Base-by-base conservation (phyloP, 2,113 vertebrate species). In the Sturnira hondurensis region DNA sequence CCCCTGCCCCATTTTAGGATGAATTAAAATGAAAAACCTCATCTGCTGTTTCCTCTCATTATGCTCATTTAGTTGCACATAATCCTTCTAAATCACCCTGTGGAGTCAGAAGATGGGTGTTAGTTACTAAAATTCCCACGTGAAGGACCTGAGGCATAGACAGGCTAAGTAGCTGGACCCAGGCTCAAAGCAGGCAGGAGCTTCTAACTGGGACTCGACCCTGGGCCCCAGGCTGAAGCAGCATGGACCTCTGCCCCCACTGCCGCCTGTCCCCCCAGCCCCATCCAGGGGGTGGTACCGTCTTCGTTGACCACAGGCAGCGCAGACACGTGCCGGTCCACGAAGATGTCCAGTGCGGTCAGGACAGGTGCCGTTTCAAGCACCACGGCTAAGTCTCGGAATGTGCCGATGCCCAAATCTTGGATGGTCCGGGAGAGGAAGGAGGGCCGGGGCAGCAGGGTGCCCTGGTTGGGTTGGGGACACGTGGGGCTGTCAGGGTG, bases 341-440 rank as follows among this genome's bases (percentile, higher is more conserved):
- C 99, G 3, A 99, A 99, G 94, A 99, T 98, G 65, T 99, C 99
- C 91, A 99, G 98, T 0, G 99, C 99, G 0, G 98, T 96, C 26
- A 99, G 98, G 92, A 99, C 3, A 0, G 99, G 98, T 0, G 99
- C 99, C 0, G 98, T 99, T 65, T 99, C 99, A 12, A 97, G 98
- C 24, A 99, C 98, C 0, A 99, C 98, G 0, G 99, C 99, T 38
- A 99, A 97, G 8, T 99, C 98, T 28, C 98, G 98, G 98, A 99
- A 99, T 3, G 99, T 99, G 89, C 99, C 99, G 0, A 99, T 98
- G 8, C 99, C 98, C 17, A 99, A 96, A 89, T 99, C 99, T 97
- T 98, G 98, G 84, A 99, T 99, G 1, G 98, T 99, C 95, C 97
- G 99, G 91, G 98, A 98, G 87, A 99, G 88, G 95, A 99, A 99